phyloP scores from a whole-genome alignment of 2,797 vertebrate genomes.

The Coilia nasus region DNA sequence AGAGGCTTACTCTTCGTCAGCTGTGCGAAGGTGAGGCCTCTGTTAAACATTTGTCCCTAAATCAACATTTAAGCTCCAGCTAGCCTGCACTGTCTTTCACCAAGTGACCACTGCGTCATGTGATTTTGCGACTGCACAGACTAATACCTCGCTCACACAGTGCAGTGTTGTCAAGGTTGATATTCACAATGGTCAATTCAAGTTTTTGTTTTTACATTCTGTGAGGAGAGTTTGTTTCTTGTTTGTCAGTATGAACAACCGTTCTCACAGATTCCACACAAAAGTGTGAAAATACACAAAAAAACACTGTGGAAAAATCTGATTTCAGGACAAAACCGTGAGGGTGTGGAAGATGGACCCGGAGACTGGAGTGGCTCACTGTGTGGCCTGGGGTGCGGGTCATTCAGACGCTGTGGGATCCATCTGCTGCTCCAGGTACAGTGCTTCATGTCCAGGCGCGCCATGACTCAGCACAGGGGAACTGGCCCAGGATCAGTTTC shows the following conservation, averaged over 20 bases:
- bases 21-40: slow-evolving; percentile 87
- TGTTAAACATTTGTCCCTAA: background rate
- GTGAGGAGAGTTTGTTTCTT: slow-evolving; percentile 7
- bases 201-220: background rate
- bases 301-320: background rate
- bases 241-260: background rate
- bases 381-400: slow-evolving; percentile 84
- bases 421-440: slow-evolving; percentile 89
- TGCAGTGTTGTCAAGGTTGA: no score
- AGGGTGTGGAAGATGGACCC: slow-evolving; percentile 87
- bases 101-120: background rate
- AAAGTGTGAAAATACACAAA: background rate
- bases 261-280: no score
- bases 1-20: slow-evolving; percentile 87
- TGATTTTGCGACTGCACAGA: no score
- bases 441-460: background rate
- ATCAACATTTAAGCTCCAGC: background rate
- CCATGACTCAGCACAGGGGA: background rate
- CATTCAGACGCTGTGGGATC: slow-evolving; percentile 87
- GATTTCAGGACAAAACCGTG: slow-evolving; percentile 84
- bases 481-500: background rate
- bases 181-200: no score
- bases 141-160: no score
- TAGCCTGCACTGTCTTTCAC: background rate
- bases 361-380: slow-evolving; percentile 74